Base-by-base conservation (phyloP, 2,888 invertebrate genomes). In the Acrobasis suavella region DNA sequence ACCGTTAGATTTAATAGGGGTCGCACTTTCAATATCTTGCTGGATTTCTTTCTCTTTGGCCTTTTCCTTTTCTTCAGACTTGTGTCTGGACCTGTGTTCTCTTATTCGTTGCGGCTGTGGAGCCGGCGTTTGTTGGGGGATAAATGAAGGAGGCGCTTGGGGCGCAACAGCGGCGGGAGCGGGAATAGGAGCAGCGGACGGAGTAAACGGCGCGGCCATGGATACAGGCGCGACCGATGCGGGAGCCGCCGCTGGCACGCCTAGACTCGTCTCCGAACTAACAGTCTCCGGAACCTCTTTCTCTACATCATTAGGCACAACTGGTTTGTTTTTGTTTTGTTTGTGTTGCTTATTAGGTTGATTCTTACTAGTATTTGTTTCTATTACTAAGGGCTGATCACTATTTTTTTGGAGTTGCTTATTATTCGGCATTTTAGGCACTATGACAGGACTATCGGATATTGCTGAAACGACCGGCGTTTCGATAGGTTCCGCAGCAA, bases 391-490 rank as follows among this genome's bases (percentile, higher is more conserved):
- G 74, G 84, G 72, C 73, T 83, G 86, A 69, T 90, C 91, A 82
- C 79, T 81, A 82, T 68, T 85, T 73, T 89, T 91, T 76, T 85
- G 87, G 67, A 77, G 74, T 78, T 85, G 86, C 78, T 89, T 91
- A 77, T 81, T 72, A 77, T 81, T 88, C 68, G 93, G 87, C 82
- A 91, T 82, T 88, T 92, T 93, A 80, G 93, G 93, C 83, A 94
- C 94, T 81, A 94, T 93, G 82, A 94, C 94, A 75, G 94, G 95
- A 73, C 94, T 94, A 77, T 95, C 95, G 63, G 95, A 94, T 87
- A 94, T 95, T 67, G 95, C 95, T 67, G 95, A 95, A 63, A 95
- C 95, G 69, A 95, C 93, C 54, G 95, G 95, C 38, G 95, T 94
- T 75, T 91, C 91, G 71, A 75, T 84, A 67, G 81, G 71, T 75